Conservation (phyloP, 2,797 vertebrate genomes). For the Kryptopterus vitreolus region DNA sequence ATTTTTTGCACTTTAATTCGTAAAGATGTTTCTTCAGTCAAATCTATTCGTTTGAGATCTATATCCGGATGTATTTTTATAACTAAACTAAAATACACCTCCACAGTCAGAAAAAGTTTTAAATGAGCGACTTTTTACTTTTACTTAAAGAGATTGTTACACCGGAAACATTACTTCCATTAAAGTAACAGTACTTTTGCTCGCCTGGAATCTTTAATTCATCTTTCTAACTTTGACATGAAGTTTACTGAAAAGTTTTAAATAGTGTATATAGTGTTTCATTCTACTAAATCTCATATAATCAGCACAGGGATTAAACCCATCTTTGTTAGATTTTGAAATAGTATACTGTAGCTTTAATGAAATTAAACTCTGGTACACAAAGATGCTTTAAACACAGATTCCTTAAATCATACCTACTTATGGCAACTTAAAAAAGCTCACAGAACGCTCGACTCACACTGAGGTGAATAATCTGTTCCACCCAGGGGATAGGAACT, state of each 20-base stretch:
- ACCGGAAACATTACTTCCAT: too few species aligned
- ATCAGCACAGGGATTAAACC: background rate
- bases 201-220: too few species aligned
- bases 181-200: too few species aligned
- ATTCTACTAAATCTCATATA: background rate
- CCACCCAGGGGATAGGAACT: background rate
- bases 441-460: conserved; percentile 13
- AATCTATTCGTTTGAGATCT: too few species aligned
- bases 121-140: too few species aligned
- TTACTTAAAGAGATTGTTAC: too few species aligned
- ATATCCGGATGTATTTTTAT: too few species aligned
- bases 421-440: background rate
- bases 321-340: background rate
- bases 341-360: background rate
- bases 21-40: too few species aligned
- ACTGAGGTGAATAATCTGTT: conserved; percentile 3
- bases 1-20: too few species aligned
- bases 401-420: background rate
- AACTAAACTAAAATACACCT: too few species aligned
- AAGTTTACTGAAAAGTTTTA: background rate
- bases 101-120: too few species aligned
- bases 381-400: background rate
- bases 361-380: background rate
- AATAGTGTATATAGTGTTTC: background rate
- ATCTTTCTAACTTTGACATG: background rate